Conservation (phyloP, 1,140 invertebrate genomes). For the Capitella teleta region DNA sequence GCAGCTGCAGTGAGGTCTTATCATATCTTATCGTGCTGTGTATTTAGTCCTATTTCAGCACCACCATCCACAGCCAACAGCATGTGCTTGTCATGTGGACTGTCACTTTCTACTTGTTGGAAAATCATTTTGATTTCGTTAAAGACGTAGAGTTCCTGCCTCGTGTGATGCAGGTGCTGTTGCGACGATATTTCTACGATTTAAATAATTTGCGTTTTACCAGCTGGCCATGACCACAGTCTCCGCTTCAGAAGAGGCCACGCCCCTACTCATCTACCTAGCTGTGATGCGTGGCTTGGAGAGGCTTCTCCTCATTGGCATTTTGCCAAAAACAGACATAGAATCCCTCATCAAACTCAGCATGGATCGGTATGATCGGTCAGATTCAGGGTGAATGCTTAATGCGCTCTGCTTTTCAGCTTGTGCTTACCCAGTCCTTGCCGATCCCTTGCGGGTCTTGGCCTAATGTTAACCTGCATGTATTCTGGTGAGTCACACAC, state of each 20-base stretch:
- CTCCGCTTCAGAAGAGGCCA: slow-evolving; percentile 32
- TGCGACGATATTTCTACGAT: not conserved
- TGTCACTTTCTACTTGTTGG: slow-evolving; percentile 57
- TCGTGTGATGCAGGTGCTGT: slow-evolving; percentile 22
- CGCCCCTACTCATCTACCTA: slow-evolving; percentile 35
- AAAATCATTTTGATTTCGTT: slow-evolving; percentile 44
- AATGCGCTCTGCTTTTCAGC: slow-evolving; percentile 22
- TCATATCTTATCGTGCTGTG: not conserved
- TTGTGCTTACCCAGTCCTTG: slow-evolving; percentile 57
- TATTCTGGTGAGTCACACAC: slow-evolving; percentile 48
- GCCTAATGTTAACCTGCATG: slow-evolving; percentile 66
- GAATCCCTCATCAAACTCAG: slow-evolving; percentile 63
- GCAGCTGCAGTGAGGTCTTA: slow-evolving; percentile 14
- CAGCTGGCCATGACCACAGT: slow-evolving; percentile 36
- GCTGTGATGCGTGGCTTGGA: slow-evolving; percentile 56
- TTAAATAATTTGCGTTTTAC: slow-evolving; percentile 1
- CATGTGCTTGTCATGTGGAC: slow-evolving; percentile 57
- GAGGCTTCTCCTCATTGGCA: slow-evolving; percentile 53
- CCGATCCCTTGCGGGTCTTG: slow-evolving; percentile 57
- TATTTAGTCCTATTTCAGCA: slow-evolving; percentile 16
- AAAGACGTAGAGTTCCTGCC: slow-evolving; percentile 41
- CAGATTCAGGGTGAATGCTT: not conserved
- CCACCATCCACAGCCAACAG: slow-evolving; percentile 49
- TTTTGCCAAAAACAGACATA: slow-evolving; percentile 49
- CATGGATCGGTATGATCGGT: slow-evolving; percentile 47